A percentile compares a stretch with the other conserved stretches of the same genome.
Evolutionary conservation across 2,113 vertebrate genomes (phyloP).

Genomic region (Laterallus jamaicensis): DNA sequence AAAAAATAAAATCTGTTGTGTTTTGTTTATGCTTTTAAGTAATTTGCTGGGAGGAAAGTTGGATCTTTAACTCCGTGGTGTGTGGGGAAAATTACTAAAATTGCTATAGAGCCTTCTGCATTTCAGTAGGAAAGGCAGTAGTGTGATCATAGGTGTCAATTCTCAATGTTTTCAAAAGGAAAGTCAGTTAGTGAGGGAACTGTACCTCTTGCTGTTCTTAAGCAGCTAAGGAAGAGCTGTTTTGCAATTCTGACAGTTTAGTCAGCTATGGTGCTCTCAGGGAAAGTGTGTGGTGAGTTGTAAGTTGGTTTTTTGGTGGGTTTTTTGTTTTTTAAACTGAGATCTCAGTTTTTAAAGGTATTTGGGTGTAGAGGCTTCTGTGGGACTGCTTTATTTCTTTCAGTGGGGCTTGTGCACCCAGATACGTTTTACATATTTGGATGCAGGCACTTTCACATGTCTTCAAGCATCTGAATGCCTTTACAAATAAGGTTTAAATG

Average conservation of each 20-base stretch:
- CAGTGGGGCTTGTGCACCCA: neutral
- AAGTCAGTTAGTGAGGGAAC: neutral
- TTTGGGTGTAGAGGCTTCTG: neutral
- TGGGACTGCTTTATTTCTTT: neutral
- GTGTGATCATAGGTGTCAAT: neutral
- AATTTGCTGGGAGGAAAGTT: neutral
- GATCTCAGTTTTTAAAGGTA: neutral
- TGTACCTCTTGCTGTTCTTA: neutral
- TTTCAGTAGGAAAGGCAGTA: neutral
- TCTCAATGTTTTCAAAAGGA: neutral
- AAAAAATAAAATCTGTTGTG: neutral
- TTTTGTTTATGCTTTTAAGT: slow-evolving; percentile 1
- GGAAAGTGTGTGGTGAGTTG: neutral
- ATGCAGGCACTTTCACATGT: neutral
- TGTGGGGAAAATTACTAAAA: neutral
- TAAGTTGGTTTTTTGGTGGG: neutral
- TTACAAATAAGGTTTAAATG: neutral
- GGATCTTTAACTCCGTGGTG: neutral
- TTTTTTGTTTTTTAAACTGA: neutral
- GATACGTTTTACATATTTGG: neutral
- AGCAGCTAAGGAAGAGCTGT: neutral
- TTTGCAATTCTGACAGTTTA: neutral
- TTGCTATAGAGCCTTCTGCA: neutral
- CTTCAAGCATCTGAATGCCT: neutral
- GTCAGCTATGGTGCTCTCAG: neutral